These are phyloP conservation scores for Micromesistius poutassou DNA, from an alignment of 2,797 vertebrate genomes.

Conservation along the genomic window DNA sequence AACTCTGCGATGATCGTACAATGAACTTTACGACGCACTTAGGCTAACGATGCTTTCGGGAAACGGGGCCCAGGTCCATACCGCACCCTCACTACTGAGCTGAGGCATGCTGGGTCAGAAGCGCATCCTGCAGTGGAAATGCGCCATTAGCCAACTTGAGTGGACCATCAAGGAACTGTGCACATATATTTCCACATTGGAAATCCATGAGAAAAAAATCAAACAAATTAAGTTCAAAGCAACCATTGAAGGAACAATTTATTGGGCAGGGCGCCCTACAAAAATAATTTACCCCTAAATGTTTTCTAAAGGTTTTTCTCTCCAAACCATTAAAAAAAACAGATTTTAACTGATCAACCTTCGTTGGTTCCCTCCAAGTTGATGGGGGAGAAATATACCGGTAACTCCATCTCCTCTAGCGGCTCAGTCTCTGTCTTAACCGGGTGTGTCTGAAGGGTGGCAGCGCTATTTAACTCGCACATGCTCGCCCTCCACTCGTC, in stretches of 20 bases:
- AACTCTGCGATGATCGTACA: too few relatives aligned
- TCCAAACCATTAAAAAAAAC: background rate
- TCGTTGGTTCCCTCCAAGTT: background rate
- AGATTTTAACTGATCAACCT: background rate
- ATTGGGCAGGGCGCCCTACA: background rate
- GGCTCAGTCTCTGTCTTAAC: slow-evolving; percentile 27
- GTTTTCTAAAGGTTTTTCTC: too few relatives aligned
- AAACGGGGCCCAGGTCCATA: too few relatives aligned
- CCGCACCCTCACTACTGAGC: too few relatives aligned
- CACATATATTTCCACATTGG: background rate
- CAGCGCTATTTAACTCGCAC: background rate
- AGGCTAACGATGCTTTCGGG: too few relatives aligned
- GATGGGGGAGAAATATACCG: background rate
- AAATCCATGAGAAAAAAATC: background rate
- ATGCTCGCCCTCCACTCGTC: background rate
- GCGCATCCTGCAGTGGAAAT: too few relatives aligned
- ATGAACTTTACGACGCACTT: too few relatives aligned
- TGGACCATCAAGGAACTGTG: background rate
- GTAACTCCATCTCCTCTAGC: slow-evolving; percentile 18
- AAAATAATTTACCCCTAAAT: background rate
- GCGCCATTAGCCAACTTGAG: background rate
- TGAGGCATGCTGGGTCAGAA: too few relatives aligned
- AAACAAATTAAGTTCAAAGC: background rate
- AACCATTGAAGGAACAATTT: background rate
- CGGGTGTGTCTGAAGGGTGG: background rate